Evolutionary conservation across 2,888 invertebrate species (phyloP).

Genomic region (Eumerus sabulonum): DNA sequence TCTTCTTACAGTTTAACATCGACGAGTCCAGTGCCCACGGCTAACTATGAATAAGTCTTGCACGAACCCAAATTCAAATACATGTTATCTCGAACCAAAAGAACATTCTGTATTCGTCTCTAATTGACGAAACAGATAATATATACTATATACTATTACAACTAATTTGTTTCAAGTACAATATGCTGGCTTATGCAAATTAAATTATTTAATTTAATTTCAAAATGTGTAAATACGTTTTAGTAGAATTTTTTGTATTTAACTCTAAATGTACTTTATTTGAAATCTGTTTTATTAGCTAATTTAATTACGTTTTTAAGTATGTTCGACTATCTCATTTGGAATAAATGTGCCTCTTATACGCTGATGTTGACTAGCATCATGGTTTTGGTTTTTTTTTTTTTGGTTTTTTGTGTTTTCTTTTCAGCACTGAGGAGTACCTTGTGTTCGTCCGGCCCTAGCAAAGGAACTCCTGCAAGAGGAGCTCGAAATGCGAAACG

Average conservation of each 20-base stretch:
- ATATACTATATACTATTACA: no score
- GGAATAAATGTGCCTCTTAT: conserved; percentile 30
- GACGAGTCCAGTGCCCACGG: conserved; percentile 75
- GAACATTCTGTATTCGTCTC: conserved; percentile 39
- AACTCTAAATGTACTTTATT: not conserved
- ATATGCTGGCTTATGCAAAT: conserved; percentile 20
- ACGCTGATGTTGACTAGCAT: not conserved
- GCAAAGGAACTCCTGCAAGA: conserved; percentile 63
- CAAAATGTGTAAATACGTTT: conserved; percentile 20
- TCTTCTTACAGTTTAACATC: conserved; percentile 75
- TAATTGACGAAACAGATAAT: no score
- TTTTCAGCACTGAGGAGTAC: conserved; percentile 77
- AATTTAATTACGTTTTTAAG: conserved; percentile 2
- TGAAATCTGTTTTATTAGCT: no score
- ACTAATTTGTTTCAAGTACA: conserved; percentile 17
- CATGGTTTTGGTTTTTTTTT: no score
- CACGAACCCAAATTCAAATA: conserved; percentile 41
- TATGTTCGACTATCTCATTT: conserved; percentile 2
- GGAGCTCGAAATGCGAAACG: conserved; percentile 51
- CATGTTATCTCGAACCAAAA: conserved; percentile 19
- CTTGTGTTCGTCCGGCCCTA: conserved; percentile 75
- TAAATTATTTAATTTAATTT: conserved; percentile 30
- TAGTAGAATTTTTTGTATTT: not conserved
- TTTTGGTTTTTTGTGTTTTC: conserved; percentile 19
- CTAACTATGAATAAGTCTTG: conserved; percentile 74